Evolutionary conservation across 2,113 vertebrate species (phyloP), one percentile per base, ranked within the genome.

Genomic region (Prochilodus magdalenae): DNA sequence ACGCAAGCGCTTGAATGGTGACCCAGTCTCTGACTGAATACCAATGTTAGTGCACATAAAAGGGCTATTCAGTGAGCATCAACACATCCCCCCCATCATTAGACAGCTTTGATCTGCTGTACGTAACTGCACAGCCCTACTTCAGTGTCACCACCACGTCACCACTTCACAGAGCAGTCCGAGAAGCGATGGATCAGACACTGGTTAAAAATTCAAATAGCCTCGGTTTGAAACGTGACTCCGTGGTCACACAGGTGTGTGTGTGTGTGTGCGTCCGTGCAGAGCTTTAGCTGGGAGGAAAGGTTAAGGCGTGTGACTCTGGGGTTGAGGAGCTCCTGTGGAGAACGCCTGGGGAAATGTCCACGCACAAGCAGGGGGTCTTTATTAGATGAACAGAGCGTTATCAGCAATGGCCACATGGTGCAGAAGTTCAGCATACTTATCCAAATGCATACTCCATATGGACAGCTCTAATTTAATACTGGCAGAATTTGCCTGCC

Each of bases 21-120:
- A 85, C 70, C 73, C 81, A 47, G 55, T 60, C 83, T 81, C 81
- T 75, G 83, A 78, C 80, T 78, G 86, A 85, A 87, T 87, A 85
- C 83, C 81, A 87, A 83, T 85, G 80, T 85, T 83, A 69, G 75
- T 27, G 5, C 86, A 83, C 65, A 85, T 85, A 85, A 87, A 87
- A 87, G 86, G 82, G 70, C 86, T 81, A 85, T 87, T 87, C 77
- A 87, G 79, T 57, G 24, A 78, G 83, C 72, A 51, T 73, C 27
- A 79, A 70, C 83, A 87, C 86, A 71, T 60, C 77, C 86, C 8
- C 78, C 77, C 55, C 71, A 73, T 75, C 79, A 77, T 83, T 83
- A 77, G 73, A 47, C 62, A 65, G 77, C 83, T 87, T 85, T 87
- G 83, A 85, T 87, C 83, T 87, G 70, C n/a, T 47, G 63, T 66